Evolutionary conservation across 2,113 vertebrate genomes (phyloP), one percentile per base, ranked within the genome.

Genomic region (Pelecanoides urinatrix): DNA sequence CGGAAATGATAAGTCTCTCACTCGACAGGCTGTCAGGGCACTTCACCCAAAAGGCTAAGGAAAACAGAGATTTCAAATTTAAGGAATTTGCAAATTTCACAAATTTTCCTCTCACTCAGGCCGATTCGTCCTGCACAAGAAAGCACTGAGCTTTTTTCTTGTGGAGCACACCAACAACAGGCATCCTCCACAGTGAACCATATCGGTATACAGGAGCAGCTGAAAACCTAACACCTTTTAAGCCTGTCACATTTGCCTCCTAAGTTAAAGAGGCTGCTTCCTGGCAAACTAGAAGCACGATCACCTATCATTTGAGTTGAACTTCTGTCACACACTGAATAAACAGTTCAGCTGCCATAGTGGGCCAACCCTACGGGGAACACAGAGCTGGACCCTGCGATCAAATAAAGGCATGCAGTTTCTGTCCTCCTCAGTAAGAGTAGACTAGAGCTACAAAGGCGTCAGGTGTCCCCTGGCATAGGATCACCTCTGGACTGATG

Each of bases 111-210:
- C 65, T 88, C 11, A 8, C 36, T 76, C 2, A 3, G 59, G 27
- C 59, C 1, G 3, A 6, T 58, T 81, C 1, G 0, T 72, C 59
- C 68, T 5, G 2, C 15, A 5, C n/a, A 32, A 74, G 55, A 42
- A 77, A 63, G 38, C 40, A n/a, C 3, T 0, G 52, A 42, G 36
- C 3, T 38, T 45, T 68, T 29, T 36, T 68, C 38, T 25, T 74
- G 58, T 50, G 74, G 55, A 80, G 63, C 42, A 53, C 18, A 34
- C 36, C 22, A 23, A 8, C 13, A 34, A 16, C 14, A 36, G 63
- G 16, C n/a, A 42, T 62, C 73, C 52, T 52, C 62, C 30, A 23
- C 50, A 16, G 40, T 16, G 66, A 42, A 42, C 68, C 70, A 9
- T 9, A 0, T 15, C 1, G 1, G 55, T 59, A 16, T 23, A 10